phyloP scores from a whole-genome alignment of 2,888 invertebrate genomes.

The Drosophila subsilvestris region DNA sequence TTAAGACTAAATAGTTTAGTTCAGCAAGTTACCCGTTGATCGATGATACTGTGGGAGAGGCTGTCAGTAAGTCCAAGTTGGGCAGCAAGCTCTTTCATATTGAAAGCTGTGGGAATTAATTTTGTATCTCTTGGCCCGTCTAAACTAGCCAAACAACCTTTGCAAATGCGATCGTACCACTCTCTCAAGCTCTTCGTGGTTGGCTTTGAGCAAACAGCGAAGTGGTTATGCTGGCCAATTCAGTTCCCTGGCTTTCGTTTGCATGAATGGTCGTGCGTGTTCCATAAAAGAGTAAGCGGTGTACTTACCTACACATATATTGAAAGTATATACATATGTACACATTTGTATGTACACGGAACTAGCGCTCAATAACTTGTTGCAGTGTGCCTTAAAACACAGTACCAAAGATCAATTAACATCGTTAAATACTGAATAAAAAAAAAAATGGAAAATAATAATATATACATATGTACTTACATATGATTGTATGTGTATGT shows the following conservation, averaged over 20 bases:
- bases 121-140: background rate
- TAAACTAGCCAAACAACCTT: constrained; percentile 60
- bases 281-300: constrained; percentile 23
- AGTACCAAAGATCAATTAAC: background rate
- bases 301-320: constrained; percentile 9
- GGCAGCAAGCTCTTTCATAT: background rate
- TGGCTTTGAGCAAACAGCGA: constrained; percentile 43
- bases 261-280: constrained; percentile 50
- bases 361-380: background rate
- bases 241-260: constrained; percentile 68
- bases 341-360: background rate
- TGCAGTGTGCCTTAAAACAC: background rate
- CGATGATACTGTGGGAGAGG: too few relatives aligned
- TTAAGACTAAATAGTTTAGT: too few relatives aligned
- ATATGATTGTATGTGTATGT: background rate
- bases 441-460: background rate
- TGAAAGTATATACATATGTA: background rate
- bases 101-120: background rate
- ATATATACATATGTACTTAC: background rate
- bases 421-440: background rate
- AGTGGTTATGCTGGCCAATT: constrained; percentile 43
- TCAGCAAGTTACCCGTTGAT: background rate
- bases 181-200: constrained; percentile 42
- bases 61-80: background rate
- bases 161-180: background rate